Percentiles rank a stretch among this genome's conserved stretches.
Conservation (phyloP, 2,797 vertebrate species). For the Hydrophis major region DNA sequence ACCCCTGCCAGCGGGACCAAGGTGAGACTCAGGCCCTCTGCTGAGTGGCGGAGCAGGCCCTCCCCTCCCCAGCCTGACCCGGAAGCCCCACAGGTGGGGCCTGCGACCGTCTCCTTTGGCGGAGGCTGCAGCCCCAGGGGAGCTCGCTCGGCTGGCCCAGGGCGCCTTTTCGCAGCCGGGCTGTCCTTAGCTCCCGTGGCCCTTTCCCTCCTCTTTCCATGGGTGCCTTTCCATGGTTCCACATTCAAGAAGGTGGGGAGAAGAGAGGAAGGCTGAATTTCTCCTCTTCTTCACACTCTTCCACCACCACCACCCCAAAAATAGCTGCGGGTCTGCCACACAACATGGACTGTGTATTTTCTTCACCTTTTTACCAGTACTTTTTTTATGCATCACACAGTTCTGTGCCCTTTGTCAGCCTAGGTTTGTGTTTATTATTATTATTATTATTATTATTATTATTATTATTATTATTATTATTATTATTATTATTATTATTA, state of each 20-base stretch:
- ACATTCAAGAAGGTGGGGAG: neutral
- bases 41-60: too few species aligned
- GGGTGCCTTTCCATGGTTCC: too few species aligned
- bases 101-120: too few species aligned
- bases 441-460: conserved; percentile 49
- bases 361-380: neutral
- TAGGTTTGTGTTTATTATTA: conserved; percentile 23
- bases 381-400: neutral
- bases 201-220: too few species aligned
- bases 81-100: neutral
- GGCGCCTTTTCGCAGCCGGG: too few species aligned
- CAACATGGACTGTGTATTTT: too few species aligned
- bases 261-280: neutral
- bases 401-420: conserved; percentile 36
- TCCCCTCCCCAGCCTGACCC: neutral
- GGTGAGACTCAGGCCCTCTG: conserved; percentile 69
- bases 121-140: neutral
- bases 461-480: neutral
- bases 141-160: too few species aligned
- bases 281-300: neutral
- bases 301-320: too few species aligned
- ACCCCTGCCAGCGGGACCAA: conserved; percentile 89
- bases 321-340: neutral
- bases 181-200: too few species aligned
- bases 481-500: neutral